Evolutionary conservation across 2,888 invertebrate genomes (phyloP), one percentile per base, ranked within the genome.

Genomic region (Caradrina clavipalpis): DNA sequence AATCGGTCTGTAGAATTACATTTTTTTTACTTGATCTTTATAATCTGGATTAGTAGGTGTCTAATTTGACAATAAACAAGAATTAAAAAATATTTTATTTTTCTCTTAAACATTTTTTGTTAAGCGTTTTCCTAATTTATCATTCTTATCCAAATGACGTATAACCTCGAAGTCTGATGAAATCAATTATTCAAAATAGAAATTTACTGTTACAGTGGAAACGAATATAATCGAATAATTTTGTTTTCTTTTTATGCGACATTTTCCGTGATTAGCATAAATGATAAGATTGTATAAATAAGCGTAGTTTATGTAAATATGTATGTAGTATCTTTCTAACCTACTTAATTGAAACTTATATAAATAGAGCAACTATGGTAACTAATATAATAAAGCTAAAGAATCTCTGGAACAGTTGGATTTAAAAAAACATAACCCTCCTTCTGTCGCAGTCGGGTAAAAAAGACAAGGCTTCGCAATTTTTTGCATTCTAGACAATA

Each of bases 181-280:
- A 78, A 81, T 81, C 76, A 78, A 81, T 81, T 81, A 81, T 81
- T 81, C 81, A 78, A 67, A 81, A 64, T 78, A 19, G 62, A 13
- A 68, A 68, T 70, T 73, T 19, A 68, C 71, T 59, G 63, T 77
- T 82, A 69, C 62, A 69, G 26, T 21, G 35, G 22, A 62, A 69
- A 69, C 15, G 47, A 56, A 65, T 22, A 26, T 62, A 75, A 78
- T 73, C 22, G 56, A 68, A 78, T 61, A 54, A 72, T 68, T 59
- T 64, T 71, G 53, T 45, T 65, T 71, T 67, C n/a, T 47, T 73
- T 76, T 58, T 56, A 61, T 42, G 47, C 47, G 35, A 55, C 39
- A 45, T 2, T 26, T 67, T 31, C n/a, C 26, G 58, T 49, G 64
- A 68, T 81, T 70, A 72, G 51, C 69, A 76, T 79, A 53, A 21